Conservation (phyloP, 37 sponge, comb jelly and placozoan species). For the Chondrilla cf. caribensis region DNA sequence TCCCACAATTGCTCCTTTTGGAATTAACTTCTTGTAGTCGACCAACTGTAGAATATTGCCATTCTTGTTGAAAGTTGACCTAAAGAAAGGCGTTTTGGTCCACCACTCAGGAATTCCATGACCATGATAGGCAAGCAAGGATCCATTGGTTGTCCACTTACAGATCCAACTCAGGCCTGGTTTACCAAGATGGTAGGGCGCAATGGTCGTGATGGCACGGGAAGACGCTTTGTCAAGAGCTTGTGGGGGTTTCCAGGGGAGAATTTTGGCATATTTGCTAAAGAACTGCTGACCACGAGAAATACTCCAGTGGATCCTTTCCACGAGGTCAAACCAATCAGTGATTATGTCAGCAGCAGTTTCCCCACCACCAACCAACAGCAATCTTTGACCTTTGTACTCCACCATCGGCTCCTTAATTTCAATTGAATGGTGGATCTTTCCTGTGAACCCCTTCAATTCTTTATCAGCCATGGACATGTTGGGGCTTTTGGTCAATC, state of each 20-base stretch:
- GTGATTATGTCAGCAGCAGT: conserved; percentile 80
- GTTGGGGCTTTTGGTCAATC: conserved; percentile 42
- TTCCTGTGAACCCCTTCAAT: conserved; percentile 55
- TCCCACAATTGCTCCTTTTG: conserved; percentile 55
- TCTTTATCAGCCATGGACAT: conserved; percentile 27
- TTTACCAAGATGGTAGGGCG: conserved; percentile 61
- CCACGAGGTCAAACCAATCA: conserved; percentile 68
- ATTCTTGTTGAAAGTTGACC: conserved; percentile 70
- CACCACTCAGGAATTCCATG: conserved; percentile 86
- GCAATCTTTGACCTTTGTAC: conserved; percentile 51
- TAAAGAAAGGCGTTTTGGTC: conserved; percentile 61
- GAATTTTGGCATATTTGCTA: conserved; percentile 59
- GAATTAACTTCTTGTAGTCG: conserved; percentile 71
- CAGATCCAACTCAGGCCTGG: conserved; percentile 83
- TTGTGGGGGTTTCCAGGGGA: conserved; percentile 76
- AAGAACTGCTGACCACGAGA: conserved; percentile 88
- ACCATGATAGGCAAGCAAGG: conserved; percentile 81
- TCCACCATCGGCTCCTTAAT: conserved; percentile 52
- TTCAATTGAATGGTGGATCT: conserved; percentile 59
- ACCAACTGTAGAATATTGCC: conserved; percentile 67
- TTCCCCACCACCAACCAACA: conserved; percentile 92
- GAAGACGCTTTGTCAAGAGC: conserved; percentile 81
- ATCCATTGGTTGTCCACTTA: conserved; percentile 82
- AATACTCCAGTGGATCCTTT: conserved; percentile 80
- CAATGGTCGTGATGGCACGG: conserved; percentile 51